Base-by-base conservation (phyloP, 2,113 vertebrate genomes). In the Myiozetetes cayanensis region DNA sequence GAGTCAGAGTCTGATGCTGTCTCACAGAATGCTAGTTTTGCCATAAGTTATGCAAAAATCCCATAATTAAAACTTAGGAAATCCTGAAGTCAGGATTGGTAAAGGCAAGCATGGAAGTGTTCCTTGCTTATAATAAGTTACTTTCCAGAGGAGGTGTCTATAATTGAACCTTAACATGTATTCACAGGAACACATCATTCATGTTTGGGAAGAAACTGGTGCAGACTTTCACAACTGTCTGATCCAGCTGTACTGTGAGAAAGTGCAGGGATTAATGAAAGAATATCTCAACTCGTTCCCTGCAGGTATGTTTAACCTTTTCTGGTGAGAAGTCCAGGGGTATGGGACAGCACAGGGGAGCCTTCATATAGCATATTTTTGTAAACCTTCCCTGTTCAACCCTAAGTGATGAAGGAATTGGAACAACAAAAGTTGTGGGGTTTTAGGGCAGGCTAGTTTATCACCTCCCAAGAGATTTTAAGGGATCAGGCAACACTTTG, bases 231-330 rank as follows among this genome's bases (percentile, higher is more conserved):
- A 99, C 97, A 99, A 99, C 73, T 98, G 99, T 77, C 98, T 99
- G 79, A 99, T 99, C 97, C 98, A 99, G 94, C 98, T 99, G 44
- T 99, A 99, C 96, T 98, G 99, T 93, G 99, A 99, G 85, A 98
- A 98, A 87, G 99, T 99, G 66, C 99, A 99, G 94, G 97, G 95
- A 53, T 98, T 99, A 94, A 99, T 99, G 99, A 99, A 99, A 83
- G 98, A 98, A 50, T 99, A 99, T 92, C 99, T 99, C 68, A 98
- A 77, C 91, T 98, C 98, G 22, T 98, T 99, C 85, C 98, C 99
- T 33, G 97, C 98, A 98, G 99, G 99, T 99, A 92, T 67, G 75
- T 56, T 91, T 74, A 74, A 5, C n/a, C 15, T 88, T 68, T 76
- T 49, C 31, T 89, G 43, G 5, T 63, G 75, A 46, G 50, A 72